Conservation (phyloP, 2,888 invertebrate species). For the Teinopalpus imperialis region DNA sequence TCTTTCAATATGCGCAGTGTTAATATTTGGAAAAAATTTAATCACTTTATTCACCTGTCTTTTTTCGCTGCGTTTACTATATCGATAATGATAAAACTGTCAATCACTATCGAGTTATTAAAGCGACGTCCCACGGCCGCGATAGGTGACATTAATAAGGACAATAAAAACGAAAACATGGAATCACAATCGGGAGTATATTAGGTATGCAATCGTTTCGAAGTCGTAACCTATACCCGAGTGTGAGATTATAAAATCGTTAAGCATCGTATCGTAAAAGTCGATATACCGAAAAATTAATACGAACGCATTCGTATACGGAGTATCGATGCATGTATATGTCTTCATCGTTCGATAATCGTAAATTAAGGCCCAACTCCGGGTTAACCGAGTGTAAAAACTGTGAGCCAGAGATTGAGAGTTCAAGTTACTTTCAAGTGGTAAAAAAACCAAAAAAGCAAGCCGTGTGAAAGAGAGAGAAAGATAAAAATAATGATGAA, state of each 20-base stretch:
- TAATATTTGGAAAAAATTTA: conserved; percentile 59
- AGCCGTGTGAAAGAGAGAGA: conserved; percentile 48
- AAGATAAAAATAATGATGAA: conserved; percentile 34
- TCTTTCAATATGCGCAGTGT: conserved; percentile 33
- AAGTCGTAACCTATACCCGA: conserved; percentile 44
- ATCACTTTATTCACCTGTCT: conserved; percentile 61
- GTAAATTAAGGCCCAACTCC: conserved; percentile 68
- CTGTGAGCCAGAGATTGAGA: conserved; percentile 69
- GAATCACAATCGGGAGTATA: conserved; percentile 43
- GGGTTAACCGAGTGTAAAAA: conserved; percentile 76
- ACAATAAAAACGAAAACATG: conserved; percentile 42
- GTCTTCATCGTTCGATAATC: conserved; percentile 72
- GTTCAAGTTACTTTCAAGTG: conserved; percentile 72
- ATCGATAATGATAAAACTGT: conserved; percentile 63
- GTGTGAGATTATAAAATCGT: conserved; percentile 52
- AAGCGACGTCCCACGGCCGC: conserved; percentile 34
- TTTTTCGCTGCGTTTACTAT: conserved; percentile 49
- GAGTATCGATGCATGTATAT: conserved; percentile 58
- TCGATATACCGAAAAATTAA: conserved; percentile 55
- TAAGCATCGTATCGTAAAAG: conserved; percentile 55
- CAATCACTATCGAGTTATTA: conserved; percentile 51
- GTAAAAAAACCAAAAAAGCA: conserved; percentile 55
- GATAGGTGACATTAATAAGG: conserved; percentile 39
- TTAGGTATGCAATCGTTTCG: conserved; percentile 39
- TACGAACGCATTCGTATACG: conserved; percentile 42